Percentiles rank a stretch among this genome's conserved stretches.
Evolutionary conservation across 2,888 invertebrate species (phyloP).

Genomic region (Morpho achilles): DNA sequence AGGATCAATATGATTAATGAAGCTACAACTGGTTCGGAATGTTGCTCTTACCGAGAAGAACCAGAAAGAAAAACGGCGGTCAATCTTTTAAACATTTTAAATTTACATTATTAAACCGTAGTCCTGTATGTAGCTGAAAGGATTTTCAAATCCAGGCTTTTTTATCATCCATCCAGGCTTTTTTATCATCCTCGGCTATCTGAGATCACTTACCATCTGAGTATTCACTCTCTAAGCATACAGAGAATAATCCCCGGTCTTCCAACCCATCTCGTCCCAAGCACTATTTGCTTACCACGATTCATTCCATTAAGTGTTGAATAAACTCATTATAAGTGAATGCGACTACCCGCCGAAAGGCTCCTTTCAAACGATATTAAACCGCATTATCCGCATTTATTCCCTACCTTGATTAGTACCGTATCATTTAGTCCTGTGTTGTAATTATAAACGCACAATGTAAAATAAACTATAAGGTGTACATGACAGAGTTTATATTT

Average conservation of each 20-base stretch:
- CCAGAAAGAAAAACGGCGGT: no score
- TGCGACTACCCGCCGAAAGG: conserved; percentile 73
- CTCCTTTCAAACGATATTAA: conserved; percentile 75
- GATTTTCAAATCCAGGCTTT: no score
- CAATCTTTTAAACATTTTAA: no score
- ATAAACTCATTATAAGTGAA: conserved; percentile 76
- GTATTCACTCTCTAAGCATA: background rate
- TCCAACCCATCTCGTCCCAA: conserved; percentile 36
- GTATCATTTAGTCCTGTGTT: conserved; percentile 76
- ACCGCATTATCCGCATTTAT: conserved; percentile 76
- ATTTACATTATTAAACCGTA: no score
- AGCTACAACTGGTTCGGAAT: no score
- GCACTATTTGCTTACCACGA: conserved; percentile 70
- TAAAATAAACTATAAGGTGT: conserved; percentile 36
- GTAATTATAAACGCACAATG: conserved; percentile 60
- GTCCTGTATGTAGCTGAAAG: no score
- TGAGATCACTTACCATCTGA: no score
- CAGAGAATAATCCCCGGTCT: conserved; percentile 14
- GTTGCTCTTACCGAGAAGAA: no score
- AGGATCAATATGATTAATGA: no score
- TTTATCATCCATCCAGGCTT: no score
- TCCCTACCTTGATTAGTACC: conserved; percentile 76
- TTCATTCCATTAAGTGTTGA: conserved; percentile 76
- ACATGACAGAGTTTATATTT: conserved; percentile 38
- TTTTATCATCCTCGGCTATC: no score